These are phyloP conservation scores for Aleiodes sp. DNA, from an alignment of 1,140 invertebrate genomes.

Conservation along the genomic window DNA sequence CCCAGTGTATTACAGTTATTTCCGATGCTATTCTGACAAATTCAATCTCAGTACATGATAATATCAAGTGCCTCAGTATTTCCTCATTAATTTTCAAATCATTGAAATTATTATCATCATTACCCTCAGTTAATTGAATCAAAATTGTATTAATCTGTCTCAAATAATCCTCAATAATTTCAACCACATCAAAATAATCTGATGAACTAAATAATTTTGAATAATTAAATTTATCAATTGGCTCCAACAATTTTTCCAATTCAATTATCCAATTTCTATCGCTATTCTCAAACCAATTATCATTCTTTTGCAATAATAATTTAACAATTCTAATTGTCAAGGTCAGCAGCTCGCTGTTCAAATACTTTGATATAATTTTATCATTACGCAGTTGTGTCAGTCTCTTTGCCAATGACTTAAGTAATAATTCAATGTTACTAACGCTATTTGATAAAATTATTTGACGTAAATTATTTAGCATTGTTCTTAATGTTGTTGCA, in stretches of 20 bases:
- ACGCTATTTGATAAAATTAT: slow-evolving; percentile 20
- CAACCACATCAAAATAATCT: slow-evolving; percentile 24
- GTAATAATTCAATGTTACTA: slow-evolving; percentile 24
- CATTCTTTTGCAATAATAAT: slow-evolving; percentile 2
- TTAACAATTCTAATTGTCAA: slow-evolving; percentile 36
- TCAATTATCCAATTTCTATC: slow-evolving; percentile 3
- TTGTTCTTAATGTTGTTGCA: slow-evolving; percentile 21
- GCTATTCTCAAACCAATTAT: neutral
- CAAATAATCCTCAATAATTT: slow-evolving; percentile 50
- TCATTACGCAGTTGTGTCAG: slow-evolving; percentile 37
- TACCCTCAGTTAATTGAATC: neutral
- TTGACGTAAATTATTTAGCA: slow-evolving; percentile 38
- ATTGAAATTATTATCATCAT: neutral
- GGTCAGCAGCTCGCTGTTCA: slow-evolving; percentile 28
- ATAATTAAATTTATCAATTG: slow-evolving; percentile 50
- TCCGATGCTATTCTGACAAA: slow-evolving; percentile 37
- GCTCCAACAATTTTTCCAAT: slow-evolving; percentile 41
- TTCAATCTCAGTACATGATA: slow-evolving; percentile 42
- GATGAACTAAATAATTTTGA: slow-evolving; percentile 14
- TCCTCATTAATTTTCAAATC: slow-evolving; percentile 37
- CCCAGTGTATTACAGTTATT: slow-evolving; percentile 31
- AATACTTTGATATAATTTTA: slow-evolving; percentile 23
- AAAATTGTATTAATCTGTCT: slow-evolving; percentile 34
- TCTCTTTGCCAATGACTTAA: slow-evolving; percentile 37
- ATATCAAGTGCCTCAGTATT: slow-evolving; percentile 50